phyloP scores from a whole-genome alignment of 2,888 invertebrate species.

The Strigamia crassipes region DNA sequence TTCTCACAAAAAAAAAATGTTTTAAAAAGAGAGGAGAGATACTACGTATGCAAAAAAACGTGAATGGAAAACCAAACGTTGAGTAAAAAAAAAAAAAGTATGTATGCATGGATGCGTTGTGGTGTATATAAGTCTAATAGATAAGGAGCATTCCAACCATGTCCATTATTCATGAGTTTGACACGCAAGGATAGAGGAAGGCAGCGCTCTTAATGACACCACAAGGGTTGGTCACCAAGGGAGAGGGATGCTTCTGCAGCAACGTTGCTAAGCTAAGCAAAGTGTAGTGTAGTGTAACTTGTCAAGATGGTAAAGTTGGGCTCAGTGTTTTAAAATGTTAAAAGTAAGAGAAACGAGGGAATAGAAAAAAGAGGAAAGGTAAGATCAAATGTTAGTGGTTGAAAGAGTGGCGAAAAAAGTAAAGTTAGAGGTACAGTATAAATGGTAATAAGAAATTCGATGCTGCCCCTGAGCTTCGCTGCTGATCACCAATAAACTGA shows the following conservation, averaged over 20 bases:
- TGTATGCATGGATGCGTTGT: background rate
- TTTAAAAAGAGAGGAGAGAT: background rate
- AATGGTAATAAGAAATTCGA: background rate
- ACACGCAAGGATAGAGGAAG: slow-evolving; percentile 24
- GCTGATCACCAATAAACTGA: too few species aligned
- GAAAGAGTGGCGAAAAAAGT: background rate
- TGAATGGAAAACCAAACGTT: slow-evolving; percentile 33
- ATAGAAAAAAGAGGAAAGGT: background rate
- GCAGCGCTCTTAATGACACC: slow-evolving; percentile 27
- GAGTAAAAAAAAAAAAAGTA: background rate
- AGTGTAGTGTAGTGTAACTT: slow-evolving; percentile 16
- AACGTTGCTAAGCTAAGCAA: slow-evolving; percentile 7
- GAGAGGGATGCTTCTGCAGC: background rate
- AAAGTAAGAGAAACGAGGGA: background rate
- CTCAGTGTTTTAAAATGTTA: background rate
- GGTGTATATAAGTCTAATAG: slow-evolving; percentile 29
- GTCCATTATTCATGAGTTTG: slow-evolving; percentile 40
- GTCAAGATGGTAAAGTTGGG: slow-evolving; percentile 2
- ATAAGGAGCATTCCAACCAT: slow-evolving; percentile 19
- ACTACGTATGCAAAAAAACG: background rate
- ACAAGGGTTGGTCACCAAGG: slow-evolving; percentile 32
- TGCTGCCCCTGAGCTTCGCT: background rate
- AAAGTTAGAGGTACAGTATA: background rate
- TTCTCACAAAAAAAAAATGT: background rate
- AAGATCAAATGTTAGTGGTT: background rate